Percentiles rank a stretch among this genome's conserved stretches.
These are phyloP conservation scores for Gnatocerus cornutus DNA, from an alignment of 2,888 invertebrate genomes.

Conservation along the genomic window DNA sequence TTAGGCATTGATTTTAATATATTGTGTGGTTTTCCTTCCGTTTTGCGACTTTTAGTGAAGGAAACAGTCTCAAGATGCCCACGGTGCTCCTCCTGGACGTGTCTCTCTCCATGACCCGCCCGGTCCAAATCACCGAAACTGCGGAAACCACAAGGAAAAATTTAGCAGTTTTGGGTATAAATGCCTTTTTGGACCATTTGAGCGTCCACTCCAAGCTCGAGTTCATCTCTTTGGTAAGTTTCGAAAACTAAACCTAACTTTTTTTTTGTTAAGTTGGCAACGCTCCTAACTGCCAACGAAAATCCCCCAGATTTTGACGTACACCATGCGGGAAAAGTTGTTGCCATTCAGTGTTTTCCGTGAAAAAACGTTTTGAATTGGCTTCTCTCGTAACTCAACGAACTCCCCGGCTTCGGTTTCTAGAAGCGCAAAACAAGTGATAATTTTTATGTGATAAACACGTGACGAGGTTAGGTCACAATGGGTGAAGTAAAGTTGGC, in stretches of 20 bases:
- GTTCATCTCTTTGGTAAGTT: slow-evolving; percentile 81
- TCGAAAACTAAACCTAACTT: slow-evolving; percentile 12
- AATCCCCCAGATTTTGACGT: slow-evolving; percentile 56
- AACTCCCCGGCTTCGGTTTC: neutral
- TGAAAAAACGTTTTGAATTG: neutral
- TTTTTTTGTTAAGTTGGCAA: slow-evolving; percentile 30
- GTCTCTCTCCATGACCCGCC: slow-evolving; percentile 82
- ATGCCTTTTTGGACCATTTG: slow-evolving; percentile 78
- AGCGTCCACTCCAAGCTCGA: slow-evolving; percentile 79
- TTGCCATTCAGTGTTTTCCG: slow-evolving; percentile 45
- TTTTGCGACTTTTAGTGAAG: neutral
- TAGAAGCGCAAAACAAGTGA: too few relatives aligned
- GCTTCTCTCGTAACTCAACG: neutral
- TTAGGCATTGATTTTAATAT: neutral
- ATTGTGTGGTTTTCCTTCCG: neutral
- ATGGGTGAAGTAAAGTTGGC: slow-evolving; percentile 66
- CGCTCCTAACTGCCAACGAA: slow-evolving; percentile 7
- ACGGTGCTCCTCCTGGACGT: slow-evolving; percentile 82
- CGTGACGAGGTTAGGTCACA: slow-evolving; percentile 55
- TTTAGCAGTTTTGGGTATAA: slow-evolving; percentile 79
- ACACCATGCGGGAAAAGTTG: slow-evolving; percentile 63
- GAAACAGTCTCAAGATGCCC: slow-evolving; percentile 75
- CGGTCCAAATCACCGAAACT: slow-evolving; percentile 72
- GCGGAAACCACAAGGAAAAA: slow-evolving; percentile 76
- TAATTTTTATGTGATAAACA: slow-evolving; percentile 21